These are phyloP conservation scores for Papilio polytes DNA, from an alignment of 1,140 invertebrate genomes.

Conservation along the genomic window DNA sequence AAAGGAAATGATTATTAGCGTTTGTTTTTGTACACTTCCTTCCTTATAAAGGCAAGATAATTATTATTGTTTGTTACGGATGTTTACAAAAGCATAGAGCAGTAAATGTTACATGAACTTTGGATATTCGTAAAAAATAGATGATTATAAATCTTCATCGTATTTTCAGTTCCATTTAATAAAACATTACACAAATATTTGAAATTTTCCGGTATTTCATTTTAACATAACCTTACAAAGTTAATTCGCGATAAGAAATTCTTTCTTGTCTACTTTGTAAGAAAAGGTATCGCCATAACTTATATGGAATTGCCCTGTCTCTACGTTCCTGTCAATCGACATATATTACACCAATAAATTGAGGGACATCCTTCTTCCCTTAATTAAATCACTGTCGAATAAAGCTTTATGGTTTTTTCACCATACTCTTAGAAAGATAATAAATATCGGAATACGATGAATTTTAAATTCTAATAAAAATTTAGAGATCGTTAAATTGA, in stretches of 20 bases:
- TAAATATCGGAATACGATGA: background rate
- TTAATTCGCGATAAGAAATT: background rate
- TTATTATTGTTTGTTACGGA: background rate
- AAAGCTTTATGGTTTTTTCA: background rate
- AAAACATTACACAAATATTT: background rate
- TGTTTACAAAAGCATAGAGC: background rate
- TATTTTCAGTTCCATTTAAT: background rate
- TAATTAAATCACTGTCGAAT: background rate
- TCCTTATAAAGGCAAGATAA: background rate
- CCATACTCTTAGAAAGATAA: background rate
- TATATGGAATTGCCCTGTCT: background rate
- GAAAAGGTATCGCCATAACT: conserved; percentile 23
- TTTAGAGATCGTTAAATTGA: background rate
- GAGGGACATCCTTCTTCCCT: background rate
- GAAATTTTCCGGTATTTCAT: too few relatives aligned
- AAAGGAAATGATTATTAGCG: background rate
- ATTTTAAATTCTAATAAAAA: too few relatives aligned
- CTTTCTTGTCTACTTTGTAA: background rate
- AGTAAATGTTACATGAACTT: background rate
- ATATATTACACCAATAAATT: conserved; percentile 20
- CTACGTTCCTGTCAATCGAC: background rate
- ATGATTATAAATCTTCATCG: background rate
- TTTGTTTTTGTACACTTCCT: background rate
- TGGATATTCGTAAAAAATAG: background rate
- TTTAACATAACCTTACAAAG: background rate